A percentile compares a stretch with the other conserved stretches of the same genome.
Conservation (phyloP, 2,113 vertebrate genomes). For the Anolis carolinensis region DNA sequence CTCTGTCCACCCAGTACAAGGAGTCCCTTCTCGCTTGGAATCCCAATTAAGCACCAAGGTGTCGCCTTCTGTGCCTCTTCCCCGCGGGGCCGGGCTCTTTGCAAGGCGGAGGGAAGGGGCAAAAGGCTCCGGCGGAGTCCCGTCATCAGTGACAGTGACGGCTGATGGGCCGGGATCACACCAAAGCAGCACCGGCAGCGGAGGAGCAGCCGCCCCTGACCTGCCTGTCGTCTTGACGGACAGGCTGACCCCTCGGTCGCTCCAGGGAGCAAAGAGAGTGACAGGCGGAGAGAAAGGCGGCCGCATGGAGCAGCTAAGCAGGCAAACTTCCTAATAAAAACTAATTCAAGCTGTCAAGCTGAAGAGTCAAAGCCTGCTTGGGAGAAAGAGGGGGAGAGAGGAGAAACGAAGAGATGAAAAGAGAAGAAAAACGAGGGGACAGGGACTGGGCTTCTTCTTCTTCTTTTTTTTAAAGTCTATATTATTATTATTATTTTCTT, state of each 20-base stretch:
- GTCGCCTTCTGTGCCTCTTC: rapidly evolving
- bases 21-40: slow-evolving; percentile 10
- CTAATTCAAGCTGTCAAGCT: slow-evolving; percentile 69
- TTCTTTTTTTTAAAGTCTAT: background rate
- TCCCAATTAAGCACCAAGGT: background rate
- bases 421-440: background rate
- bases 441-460: background rate
- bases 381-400: background rate
- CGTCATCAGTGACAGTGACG: slow-evolving; percentile 51
- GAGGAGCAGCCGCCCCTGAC: slow-evolving; percentile 50
- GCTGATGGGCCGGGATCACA: slow-evolving; percentile 40
- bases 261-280: slow-evolving; percentile 58
- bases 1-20: background rate
- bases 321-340: slow-evolving; percentile 62
- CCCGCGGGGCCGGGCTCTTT: background rate
- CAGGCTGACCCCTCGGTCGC: slow-evolving; percentile 60
- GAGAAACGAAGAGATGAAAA: background rate
- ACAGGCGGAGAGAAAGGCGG: slow-evolving; percentile 51
- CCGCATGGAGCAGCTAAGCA: slow-evolving; percentile 49
- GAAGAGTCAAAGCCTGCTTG: slow-evolving; percentile 66
- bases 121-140: background rate
- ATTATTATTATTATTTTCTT: too few species aligned
- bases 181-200: background rate
- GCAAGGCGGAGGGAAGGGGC: background rate
- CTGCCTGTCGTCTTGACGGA: slow-evolving; percentile 54